These are phyloP conservation scores for Clistopyga incitator DNA, from an alignment of 2,888 invertebrate genomes.

Conservation along the genomic window DNA sequence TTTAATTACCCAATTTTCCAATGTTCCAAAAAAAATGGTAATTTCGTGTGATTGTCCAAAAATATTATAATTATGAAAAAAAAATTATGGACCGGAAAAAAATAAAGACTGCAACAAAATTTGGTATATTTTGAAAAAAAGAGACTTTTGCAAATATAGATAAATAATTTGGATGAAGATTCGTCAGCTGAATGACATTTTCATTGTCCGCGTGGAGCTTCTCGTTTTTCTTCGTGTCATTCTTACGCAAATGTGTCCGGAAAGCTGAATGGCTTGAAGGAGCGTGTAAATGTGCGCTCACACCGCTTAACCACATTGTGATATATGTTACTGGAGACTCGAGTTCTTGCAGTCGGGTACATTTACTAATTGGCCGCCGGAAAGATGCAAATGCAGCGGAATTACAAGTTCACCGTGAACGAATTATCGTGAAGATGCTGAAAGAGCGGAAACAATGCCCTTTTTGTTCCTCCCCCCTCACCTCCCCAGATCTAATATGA, in stretches of 20 bases:
- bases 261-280: neutral
- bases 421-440: slow-evolving; percentile 42
- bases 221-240: neutral
- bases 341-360: slow-evolving; percentile 44
- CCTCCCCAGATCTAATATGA: neutral
- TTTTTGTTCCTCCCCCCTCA: slow-evolving; percentile 1
- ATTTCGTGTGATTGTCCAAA: too few species aligned
- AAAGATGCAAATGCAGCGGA: neutral
- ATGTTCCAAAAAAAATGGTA: too few species aligned
- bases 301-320: neutral
- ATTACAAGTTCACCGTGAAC: slow-evolving; percentile 13
- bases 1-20: too few species aligned
- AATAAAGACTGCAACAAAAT: too few species aligned
- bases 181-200: neutral
- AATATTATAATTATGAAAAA: too few species aligned
- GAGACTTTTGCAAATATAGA: too few species aligned
- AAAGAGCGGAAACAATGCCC: slow-evolving; percentile 38
- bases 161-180: too few species aligned
- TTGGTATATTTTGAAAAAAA: too few species aligned
- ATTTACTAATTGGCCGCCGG: slow-evolving; percentile 48
- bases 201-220: neutral
- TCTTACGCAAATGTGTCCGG: neutral
- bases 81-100: too few species aligned
- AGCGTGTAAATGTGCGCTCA: neutral
- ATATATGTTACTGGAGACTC: slow-evolving; percentile 16